Base-by-base conservation (phyloP, 2,797 vertebrate genomes). In the Varecia variegata region DNA sequence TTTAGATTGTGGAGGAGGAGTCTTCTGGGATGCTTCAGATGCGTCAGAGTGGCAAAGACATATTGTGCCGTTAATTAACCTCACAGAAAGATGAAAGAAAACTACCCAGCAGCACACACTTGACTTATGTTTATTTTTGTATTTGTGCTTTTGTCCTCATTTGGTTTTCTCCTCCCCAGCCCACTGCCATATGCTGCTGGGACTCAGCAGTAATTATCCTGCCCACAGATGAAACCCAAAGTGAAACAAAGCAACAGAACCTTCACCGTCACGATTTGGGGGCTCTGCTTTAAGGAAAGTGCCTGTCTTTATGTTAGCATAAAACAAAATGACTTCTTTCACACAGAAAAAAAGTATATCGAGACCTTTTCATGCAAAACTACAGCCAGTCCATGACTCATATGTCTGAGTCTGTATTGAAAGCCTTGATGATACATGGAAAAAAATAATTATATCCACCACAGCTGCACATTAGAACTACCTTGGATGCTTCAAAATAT, bases 31-130 rank as follows among this genome's bases (percentile, higher is more conserved):
- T 90, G 97, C 94, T 93, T 76, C 50, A n/a, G 93, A 77, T 58
- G 47, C 95, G 97, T 98, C 98, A 93, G 85, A 85, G 83, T 93
- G 86, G 93, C 90, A 88, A 97, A 98, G 94, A 85, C 96, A 96
- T 96, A 98, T 98, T 98, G 98, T 94, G 32, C 94, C 96, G 97
- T 97, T 98, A 98, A 98, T 98, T 98, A 98, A 98, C 96, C 97
- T 96, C 97, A 97, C 4, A 40, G 85, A 98, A 95, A 98, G 92
- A 98, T 92, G 93, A 97, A 97, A 98, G 95, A 93, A 98, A 98
- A 90, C 91, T 94, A 98, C 85, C 65, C 67, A 96, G 93, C 62
- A 98, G 81, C 92, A 98, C 82, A 96, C 94, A 98, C 97, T 97
- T 98, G 94, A 97, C 96, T 98, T 98, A 88, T 96, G 93, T 94